Conservation (phyloP, 2,888 invertebrate genomes). For the Piscicola geometra region DNA sequence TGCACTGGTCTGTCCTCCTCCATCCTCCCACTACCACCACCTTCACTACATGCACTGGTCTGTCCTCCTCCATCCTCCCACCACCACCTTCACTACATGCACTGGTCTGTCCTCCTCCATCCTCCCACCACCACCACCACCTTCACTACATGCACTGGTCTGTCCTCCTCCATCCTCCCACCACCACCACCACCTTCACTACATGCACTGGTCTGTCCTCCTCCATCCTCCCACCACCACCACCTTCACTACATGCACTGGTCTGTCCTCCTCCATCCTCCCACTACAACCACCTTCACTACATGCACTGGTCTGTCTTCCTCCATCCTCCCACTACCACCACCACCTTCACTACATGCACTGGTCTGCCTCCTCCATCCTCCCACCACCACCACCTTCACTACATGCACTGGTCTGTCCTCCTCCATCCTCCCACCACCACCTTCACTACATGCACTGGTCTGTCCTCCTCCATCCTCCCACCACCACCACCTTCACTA, state of each 20-base stretch:
- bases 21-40: background rate
- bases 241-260: background rate
- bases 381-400: background rate
- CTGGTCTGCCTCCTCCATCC: background rate
- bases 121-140: constrained; percentile 16
- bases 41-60: background rate
- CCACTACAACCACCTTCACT: background rate
- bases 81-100: background rate
- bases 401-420: background rate
- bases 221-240: background rate
- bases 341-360: too few relatives aligned
- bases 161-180: constrained; percentile 3
- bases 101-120: background rate
- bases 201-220: constrained; percentile 73
- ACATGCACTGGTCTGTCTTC: background rate
- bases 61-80: background rate
- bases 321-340: background rate
- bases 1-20: background rate
- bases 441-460: background rate
- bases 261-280: background rate
- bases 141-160: background rate
- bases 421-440: background rate
- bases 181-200: constrained; percentile 26
- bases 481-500: background rate
- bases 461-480: background rate